Evolutionary conservation across 2,113 vertebrate species (phyloP).

Genomic region (Crotalus viridis): DNA sequence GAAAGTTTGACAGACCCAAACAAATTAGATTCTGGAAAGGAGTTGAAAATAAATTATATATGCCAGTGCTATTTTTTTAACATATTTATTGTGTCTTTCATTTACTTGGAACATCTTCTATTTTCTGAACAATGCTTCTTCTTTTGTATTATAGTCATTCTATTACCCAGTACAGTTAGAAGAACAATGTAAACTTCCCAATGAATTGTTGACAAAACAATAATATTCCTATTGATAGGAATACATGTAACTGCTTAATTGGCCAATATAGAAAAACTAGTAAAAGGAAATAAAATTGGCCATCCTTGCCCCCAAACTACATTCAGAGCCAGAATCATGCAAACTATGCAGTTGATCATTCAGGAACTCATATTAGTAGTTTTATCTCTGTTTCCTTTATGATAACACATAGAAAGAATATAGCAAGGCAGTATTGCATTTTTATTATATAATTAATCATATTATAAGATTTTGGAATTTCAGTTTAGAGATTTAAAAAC

Average conservation of each 20-base stretch:
- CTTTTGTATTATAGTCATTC: neutral
- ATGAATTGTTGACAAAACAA: conserved; percentile 9
- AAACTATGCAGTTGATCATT: conserved; percentile 66
- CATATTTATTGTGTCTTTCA: neutral
- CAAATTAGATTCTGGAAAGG: conserved; percentile 82
- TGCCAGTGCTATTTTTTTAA: neutral
- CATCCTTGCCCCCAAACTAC: conserved; percentile 60
- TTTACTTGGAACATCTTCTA: neutral
- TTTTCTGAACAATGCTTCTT: neutral
- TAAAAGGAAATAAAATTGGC: conserved; percentile 27
- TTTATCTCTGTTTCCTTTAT: conserved; percentile 65
- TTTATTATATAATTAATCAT: conserved; percentile 65
- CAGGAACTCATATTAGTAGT: conserved; percentile 67
- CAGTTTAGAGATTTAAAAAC: neutral
- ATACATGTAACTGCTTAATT: conserved; percentile 33
- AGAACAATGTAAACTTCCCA: neutral
- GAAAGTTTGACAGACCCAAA: conserved; percentile 83
- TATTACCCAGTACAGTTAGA: neutral
- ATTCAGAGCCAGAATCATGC: conserved; percentile 39
- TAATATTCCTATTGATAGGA: conserved; percentile 20
- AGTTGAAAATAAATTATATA: conserved; percentile 76
- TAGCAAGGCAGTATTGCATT: conserved; percentile 66
- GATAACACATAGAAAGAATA: conserved; percentile 62
- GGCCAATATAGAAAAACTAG: too few species aligned
- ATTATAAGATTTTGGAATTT: conserved; percentile 58